These are phyloP conservation scores for Atherinosoma microstoma DNA, from an alignment of 2,797 vertebrate genomes.

Conservation along the genomic window DNA sequence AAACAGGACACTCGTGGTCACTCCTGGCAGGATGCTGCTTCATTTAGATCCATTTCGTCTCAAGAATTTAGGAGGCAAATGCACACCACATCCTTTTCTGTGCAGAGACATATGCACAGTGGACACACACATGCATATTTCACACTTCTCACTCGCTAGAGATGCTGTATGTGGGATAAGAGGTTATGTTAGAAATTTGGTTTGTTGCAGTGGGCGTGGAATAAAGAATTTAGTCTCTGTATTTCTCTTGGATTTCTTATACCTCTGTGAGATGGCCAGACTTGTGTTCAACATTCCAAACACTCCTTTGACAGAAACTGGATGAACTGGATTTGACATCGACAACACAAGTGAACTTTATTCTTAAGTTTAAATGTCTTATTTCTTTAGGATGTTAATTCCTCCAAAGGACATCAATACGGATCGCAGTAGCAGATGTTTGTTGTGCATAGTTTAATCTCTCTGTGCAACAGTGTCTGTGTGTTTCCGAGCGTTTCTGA, in stretches of 20 bases:
- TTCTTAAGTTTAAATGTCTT: slow-evolving; percentile 56
- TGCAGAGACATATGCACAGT: slow-evolving; percentile 3
- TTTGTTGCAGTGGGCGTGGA: slow-evolving; percentile 10
- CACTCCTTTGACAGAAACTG: slow-evolving; percentile 56
- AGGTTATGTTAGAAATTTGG: slow-evolving; percentile 26
- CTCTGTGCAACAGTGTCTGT: slow-evolving; percentile 12
- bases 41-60: slow-evolving; percentile 59
- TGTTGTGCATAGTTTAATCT: slow-evolving; percentile 46
- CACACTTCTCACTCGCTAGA: background rate
- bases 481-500: slow-evolving; percentile 13
- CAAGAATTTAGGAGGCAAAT: slow-evolving; percentile 38
- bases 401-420: slow-evolving; percentile 55
- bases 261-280: slow-evolving; percentile 32
- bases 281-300: slow-evolving; percentile 45
- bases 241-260: slow-evolving; percentile 18
- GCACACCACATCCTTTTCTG: slow-evolving; percentile 44
- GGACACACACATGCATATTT: slow-evolving; percentile 11
- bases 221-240: background rate
- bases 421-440: slow-evolving; percentile 42
- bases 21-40: slow-evolving; percentile 54
- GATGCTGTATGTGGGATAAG: slow-evolving; percentile 17
- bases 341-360: slow-evolving; percentile 60
- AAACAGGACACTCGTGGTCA: slow-evolving; percentile 52
- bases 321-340: slow-evolving; percentile 61
- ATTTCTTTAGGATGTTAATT: slow-evolving; percentile 62